Conservation (phyloP, 2,888 invertebrate genomes). For the Orchesella flavescens region DNA sequence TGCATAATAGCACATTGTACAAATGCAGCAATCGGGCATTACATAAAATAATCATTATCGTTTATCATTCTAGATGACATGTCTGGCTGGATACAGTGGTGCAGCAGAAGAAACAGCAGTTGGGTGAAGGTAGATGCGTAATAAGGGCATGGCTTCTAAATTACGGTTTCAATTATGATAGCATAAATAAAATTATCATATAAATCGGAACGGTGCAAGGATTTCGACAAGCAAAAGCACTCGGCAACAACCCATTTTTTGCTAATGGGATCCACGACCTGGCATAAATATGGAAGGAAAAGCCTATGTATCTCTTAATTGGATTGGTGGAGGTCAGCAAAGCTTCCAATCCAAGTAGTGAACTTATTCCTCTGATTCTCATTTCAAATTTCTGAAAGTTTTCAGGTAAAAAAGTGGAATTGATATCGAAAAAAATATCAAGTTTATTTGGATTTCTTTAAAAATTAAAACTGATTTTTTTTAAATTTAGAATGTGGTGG, state of each 20-base stretch:
- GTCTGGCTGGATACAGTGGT: no score
- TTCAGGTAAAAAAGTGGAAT: not conserved
- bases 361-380: not conserved
- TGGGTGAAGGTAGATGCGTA: no score
- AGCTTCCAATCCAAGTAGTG: not conserved
- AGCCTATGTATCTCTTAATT: not conserved
- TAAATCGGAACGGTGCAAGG: not conserved
- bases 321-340: not conserved
- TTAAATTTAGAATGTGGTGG: slow-evolving; percentile 36
- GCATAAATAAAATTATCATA: slow-evolving; percentile 1
- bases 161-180: not conserved
- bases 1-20: no score
- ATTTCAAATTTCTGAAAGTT: not conserved
- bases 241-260: not conserved
- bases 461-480: not conserved
- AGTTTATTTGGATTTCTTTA: not conserved
- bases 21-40: no score
- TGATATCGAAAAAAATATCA: not conserved
- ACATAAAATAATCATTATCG: no score
- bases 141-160: not conserved
- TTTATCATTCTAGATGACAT: no score
- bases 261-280: not conserved
- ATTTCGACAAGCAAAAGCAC: no score
- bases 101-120: no score
- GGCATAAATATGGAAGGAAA: slow-evolving; percentile 6